Evolutionary conservation across 2,113 vertebrate species (phyloP).

Genomic region (Geococcyx californianus): DNA sequence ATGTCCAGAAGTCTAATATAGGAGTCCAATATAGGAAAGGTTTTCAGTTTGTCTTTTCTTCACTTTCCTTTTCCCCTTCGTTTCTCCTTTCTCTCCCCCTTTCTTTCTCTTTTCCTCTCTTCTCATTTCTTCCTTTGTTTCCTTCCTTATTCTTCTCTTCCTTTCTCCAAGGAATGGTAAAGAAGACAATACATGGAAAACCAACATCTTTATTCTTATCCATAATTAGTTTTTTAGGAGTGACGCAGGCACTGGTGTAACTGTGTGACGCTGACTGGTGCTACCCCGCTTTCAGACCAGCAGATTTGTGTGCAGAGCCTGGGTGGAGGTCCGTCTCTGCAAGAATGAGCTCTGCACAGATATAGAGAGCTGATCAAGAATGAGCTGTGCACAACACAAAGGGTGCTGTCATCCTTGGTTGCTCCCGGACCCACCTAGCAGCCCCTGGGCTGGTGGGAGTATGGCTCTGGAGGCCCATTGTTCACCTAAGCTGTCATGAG

Average conservation of each 20-base stretch:
- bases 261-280: too few species aligned
- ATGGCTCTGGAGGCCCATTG: fast-evolving
- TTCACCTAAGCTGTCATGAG: not conserved
- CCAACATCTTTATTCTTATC: not conserved
- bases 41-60: not conserved
- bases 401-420: fast-evolving
- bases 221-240: not conserved
- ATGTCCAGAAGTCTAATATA: not conserved
- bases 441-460: not conserved
- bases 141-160: not conserved
- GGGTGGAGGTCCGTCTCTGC: not conserved
- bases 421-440: not conserved
- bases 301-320: fast-evolving
- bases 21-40: not conserved
- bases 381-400: fast-evolving
- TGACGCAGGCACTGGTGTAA: fast-evolving
- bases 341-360: fast-evolving
- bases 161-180: not conserved
- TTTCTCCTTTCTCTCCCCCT: not conserved
- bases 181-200: not conserved
- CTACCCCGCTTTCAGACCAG: not conserved
- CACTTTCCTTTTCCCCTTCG: not conserved
- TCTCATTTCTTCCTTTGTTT: not conserved
- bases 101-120: not conserved
- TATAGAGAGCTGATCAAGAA: too few species aligned